Percentiles rank a stretch among this genome's conserved stretches.
These are phyloP conservation scores for Desmophyllum pertusum DNA, from an alignment of 92 coral and sea anemone genomes.

Conservation along the genomic window DNA sequence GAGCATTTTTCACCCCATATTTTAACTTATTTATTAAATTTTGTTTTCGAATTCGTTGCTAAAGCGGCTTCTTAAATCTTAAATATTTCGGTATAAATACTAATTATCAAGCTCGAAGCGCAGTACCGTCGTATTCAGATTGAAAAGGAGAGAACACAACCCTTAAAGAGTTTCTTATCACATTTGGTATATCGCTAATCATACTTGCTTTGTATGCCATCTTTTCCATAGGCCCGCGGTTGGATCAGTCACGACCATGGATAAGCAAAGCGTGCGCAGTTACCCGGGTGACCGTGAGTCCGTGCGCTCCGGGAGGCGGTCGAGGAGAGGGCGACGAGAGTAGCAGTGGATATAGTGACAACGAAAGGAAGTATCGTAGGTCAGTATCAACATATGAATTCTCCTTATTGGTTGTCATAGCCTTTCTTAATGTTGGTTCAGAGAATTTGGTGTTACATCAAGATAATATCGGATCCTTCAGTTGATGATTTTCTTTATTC, in stretches of 20 bases:
- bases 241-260: slow-evolving; percentile 80
- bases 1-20: background rate
- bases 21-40: too few relatives aligned
- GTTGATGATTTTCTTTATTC: too few relatives aligned
- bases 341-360: slow-evolving; percentile 88
- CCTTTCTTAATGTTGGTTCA: too few relatives aligned
- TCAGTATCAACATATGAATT: too few relatives aligned
- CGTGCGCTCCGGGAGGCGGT: slow-evolving; percentile 85
- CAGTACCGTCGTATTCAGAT: background rate
- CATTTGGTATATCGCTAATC: background rate
- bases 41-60: background rate
- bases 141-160: background rate
- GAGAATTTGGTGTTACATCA: too few relatives aligned
- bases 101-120: background rate
- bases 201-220: background rate
- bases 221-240: slow-evolving; percentile 57
- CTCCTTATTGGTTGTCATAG: too few relatives aligned
- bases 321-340: slow-evolving; percentile 80
- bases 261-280: slow-evolving; percentile 92
- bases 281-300: slow-evolving; percentile 94
- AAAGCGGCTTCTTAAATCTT: background rate
- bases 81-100: background rate
- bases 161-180: background rate
- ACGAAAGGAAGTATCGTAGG: slow-evolving; percentile 76
- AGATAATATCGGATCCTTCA: too few relatives aligned